Percentiles rank a stretch among this genome's conserved stretches.
Conservation (phyloP, 1,140 invertebrate genomes). For the Nephila pilipes region DNA sequence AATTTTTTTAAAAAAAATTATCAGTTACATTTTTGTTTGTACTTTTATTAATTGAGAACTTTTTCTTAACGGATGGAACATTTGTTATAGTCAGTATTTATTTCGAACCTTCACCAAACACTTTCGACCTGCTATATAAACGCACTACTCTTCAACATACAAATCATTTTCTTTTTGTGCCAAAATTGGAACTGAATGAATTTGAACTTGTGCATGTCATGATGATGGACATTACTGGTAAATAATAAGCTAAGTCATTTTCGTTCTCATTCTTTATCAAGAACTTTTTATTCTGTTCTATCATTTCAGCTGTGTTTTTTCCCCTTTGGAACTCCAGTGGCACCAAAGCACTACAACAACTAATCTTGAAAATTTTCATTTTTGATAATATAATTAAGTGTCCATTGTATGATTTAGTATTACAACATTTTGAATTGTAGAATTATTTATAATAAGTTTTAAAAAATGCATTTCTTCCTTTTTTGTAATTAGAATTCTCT, state of each 20-base stretch:
- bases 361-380: background rate
- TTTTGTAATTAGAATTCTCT: background rate
- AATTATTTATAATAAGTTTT: constrained; percentile 2
- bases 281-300: background rate
- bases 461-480: background rate
- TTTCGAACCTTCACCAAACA: background rate
- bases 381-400: background rate
- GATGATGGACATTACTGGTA: background rate
- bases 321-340: background rate
- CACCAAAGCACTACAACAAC: background rate
- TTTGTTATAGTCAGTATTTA: background rate
- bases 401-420: background rate
- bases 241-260: constrained; percentile 11
- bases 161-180: background rate
- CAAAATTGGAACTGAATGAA: constrained; percentile 19
- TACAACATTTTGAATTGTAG: background rate
- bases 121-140: constrained; percentile 10
- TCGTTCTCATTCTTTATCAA: background rate
- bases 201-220: background rate
- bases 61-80: background rate
- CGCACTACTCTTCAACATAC: background rate
- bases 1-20: background rate
- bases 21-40: background rate
- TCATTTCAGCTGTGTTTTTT: background rate
- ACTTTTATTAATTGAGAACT: background rate